phyloP scores from a whole-genome alignment of 1,140 invertebrate species.

The Ostrea edulis region DNA sequence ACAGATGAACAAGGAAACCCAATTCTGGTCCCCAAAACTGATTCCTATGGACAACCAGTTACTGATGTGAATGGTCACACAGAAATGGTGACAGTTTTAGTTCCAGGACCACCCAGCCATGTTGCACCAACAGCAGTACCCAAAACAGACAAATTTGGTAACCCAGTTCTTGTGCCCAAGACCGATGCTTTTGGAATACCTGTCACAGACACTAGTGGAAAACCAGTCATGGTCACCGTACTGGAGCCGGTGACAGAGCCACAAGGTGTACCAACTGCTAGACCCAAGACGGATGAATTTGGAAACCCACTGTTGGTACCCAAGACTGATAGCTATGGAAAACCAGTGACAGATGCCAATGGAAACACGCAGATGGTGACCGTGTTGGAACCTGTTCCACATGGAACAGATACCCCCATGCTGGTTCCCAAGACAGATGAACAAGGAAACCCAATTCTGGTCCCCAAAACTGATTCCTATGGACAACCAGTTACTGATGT shows the following conservation, averaged over 20 bases:
- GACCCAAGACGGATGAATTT: constrained; percentile 31
- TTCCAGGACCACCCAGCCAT: background rate
- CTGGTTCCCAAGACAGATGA: background rate
- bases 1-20: constrained; percentile 13
- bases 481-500: constrained; percentile 17
- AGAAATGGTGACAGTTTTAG: constrained; percentile 46
- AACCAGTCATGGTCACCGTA: background rate
- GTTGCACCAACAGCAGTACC: constrained; percentile 31
- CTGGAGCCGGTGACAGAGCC: background rate
- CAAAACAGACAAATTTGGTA: background rate
- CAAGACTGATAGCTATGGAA: constrained; percentile 21
- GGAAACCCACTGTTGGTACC: constrained; percentile 37
- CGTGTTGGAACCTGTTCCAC: background rate
- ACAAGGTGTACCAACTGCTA: background rate
- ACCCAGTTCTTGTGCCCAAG: background rate
- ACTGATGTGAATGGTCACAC: constrained; percentile 15
- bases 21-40: constrained; percentile 42
- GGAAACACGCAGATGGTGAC: background rate
- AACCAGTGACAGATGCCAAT: constrained; percentile 32
- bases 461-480: constrained; percentile 41
- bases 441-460: constrained; percentile 33
- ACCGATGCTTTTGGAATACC: background rate
- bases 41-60: constrained; percentile 35
- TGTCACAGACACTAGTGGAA: background rate
- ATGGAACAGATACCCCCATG: background rate